Evolutionary conservation across 2,888 invertebrate genomes (phyloP), one percentile per base, ranked within the genome.

Genomic region (Drosophila silvestris): DNA sequence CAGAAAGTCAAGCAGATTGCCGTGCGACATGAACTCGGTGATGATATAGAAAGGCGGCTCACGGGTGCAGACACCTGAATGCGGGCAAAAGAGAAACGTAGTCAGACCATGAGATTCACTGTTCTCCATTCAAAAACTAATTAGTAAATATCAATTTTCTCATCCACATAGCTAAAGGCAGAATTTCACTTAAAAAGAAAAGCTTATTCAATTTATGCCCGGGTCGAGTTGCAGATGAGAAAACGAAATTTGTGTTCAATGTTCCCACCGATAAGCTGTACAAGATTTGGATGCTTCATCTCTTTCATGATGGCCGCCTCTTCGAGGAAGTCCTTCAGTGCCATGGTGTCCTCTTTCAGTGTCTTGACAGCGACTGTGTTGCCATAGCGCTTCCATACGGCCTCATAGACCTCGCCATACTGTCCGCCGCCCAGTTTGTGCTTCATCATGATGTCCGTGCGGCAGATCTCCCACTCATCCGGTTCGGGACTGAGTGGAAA

Each of bases 281-380:
- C 99, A 88, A 99, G 95, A 95, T 99, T 99, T 33, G 98, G 97
- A 94, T 99, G 99, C 89, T 98, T 98, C 98, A 99, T 99, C 94
- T 99, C 99, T 93, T 99, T 99, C 99, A 99, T 99, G 68, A 99
- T 99, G 64, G 98, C 97, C 2, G 99, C 99, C 94, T 99, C 99
- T 92, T 99, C 99, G 60, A 99, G 95, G 94, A 99, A 99, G 94
- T 99, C 99, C 93, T 99, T 99, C 70, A 99, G 94, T 16, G 99
- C 99, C 99, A 99, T 99, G 28, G 99, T 99, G 93, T 99, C 99
- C 94, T 99, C 99, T 95, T 99, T 99, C 19, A 99, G 95, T 0
- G 99, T 99, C 94, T 99, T 99, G 16, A 99, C 99, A 37, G 99
- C 99, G 61, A 99, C 99, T 3, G 98, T 99, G 94, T 97, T 97